A percentile compares a stretch with the other conserved stretches of the same genome.
These are phyloP conservation scores for Maniola hyperantus DNA, from an alignment of 2,888 invertebrate species.

Conservation along the genomic window DNA sequence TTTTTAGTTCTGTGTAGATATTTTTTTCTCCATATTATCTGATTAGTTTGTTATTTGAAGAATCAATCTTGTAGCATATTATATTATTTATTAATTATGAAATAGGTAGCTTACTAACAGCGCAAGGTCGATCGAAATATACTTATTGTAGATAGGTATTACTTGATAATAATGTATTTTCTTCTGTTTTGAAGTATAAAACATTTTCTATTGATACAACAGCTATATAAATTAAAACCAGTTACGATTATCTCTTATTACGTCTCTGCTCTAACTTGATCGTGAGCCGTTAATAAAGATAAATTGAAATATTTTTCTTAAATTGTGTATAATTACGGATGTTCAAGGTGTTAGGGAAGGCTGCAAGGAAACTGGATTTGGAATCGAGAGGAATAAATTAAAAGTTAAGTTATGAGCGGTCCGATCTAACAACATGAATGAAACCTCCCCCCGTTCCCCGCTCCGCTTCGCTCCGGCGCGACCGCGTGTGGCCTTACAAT, in stretches of 20 bases:
- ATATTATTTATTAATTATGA: too few species aligned
- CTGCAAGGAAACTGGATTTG: constrained; percentile 66
- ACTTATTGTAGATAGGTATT: background rate
- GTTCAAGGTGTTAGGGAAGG: constrained; percentile 60
- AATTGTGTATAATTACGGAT: constrained; percentile 63
- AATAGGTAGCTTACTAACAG: too few species aligned
- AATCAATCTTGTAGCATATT: too few species aligned
- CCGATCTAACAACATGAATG: constrained; percentile 82
- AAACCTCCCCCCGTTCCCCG: constrained; percentile 56
- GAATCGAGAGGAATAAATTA: constrained; percentile 76
- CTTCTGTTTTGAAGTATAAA: background rate
- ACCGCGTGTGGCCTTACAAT: constrained; percentile 77
- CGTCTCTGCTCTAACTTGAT: constrained; percentile 33
- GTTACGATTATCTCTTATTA: constrained; percentile 29
- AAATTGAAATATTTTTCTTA: constrained; percentile 53
- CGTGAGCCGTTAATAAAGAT: constrained; percentile 46
- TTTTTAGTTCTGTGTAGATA: too few species aligned
- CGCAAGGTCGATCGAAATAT: too few species aligned
- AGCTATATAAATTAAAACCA: constrained; percentile 3
- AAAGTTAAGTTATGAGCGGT: constrained; percentile 81
- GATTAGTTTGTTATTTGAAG: too few species aligned
- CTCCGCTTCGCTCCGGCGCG: constrained; percentile 47
- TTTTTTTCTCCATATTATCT: too few species aligned
- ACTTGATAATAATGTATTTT: background rate
- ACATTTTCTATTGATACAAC: background rate